Conservation (phyloP, 2,888 invertebrate species). For the Balanococcus diminutus region DNA sequence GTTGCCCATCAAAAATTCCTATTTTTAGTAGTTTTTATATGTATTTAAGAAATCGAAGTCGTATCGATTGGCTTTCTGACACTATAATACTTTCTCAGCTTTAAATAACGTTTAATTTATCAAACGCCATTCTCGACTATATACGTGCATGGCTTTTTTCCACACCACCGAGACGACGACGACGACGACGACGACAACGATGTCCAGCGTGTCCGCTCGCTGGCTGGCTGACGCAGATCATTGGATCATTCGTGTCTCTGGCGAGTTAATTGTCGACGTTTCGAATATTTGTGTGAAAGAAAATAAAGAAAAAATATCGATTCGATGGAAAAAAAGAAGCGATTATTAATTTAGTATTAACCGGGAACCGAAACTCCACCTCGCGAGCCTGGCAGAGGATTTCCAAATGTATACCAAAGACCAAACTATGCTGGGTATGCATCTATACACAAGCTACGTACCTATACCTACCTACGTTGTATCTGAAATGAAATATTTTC, state of each 20-base stretch:
- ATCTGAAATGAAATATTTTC: not conserved
- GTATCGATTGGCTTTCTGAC: constrained; percentile 48
- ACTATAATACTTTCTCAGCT: constrained; percentile 39
- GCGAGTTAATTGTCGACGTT: constrained; percentile 1
- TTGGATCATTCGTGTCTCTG: not conserved
- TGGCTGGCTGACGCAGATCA: not conserved
- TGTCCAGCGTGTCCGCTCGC: not conserved
- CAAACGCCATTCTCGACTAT: not conserved
- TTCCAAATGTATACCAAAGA: not conserved
- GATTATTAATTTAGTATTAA: constrained; percentile 21
- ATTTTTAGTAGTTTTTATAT: constrained; percentile 49
- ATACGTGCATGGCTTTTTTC: not conserved
- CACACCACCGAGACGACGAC: no score
- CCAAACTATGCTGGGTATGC: not conserved
- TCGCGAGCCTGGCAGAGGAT: not conserved
- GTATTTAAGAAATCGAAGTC: constrained; percentile 46
- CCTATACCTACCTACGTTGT: not conserved
- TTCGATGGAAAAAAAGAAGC: not conserved
- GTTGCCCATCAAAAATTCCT: constrained; percentile 49
- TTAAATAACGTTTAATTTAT: constrained; percentile 44
- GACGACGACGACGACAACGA: no score
- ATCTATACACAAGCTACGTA: not conserved
- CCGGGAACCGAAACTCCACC: not conserved
- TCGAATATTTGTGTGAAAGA: not conserved
- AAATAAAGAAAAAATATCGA: not conserved